phyloP scores from a whole-genome alignment of 92 coral and sea anemone genomes.

The Epizoanthus scotinus region DNA sequence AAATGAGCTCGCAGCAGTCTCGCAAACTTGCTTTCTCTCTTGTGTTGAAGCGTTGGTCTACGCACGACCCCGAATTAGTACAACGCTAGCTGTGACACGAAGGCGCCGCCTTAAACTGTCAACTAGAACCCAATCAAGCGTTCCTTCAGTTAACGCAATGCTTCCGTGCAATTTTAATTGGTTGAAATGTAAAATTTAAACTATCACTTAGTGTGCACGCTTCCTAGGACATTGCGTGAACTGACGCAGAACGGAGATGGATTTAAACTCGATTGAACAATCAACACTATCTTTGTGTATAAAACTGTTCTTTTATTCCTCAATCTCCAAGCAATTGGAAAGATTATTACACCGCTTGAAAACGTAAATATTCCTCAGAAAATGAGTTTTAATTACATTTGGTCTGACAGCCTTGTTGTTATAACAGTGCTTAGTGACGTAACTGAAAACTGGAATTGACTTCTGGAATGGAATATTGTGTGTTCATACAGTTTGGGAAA shows the following conservation, averaged over 20 bases:
- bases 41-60: background rate
- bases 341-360: too few species aligned
- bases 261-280: background rate
- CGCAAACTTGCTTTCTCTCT: background rate
- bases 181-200: constrained; percentile 1
- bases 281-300: background rate
- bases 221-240: too few species aligned
- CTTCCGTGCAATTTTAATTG: constrained; percentile 13
- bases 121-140: constrained; percentile 26
- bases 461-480: too few species aligned
- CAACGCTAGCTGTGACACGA: background rate
- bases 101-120: constrained; percentile 31
- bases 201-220: constrained; percentile 24
- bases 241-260: constrained; percentile 3
- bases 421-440: constrained; percentile 7
- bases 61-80: background rate
- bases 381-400: background rate
- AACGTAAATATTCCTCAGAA: constrained; percentile 2
- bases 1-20: background rate
- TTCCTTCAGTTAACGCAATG: background rate
- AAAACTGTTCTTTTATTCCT: background rate
- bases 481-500: too few species aligned
- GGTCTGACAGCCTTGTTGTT: constrained; percentile 6
- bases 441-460: background rate
- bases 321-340: background rate